phyloP scores from a whole-genome alignment of 2,797 vertebrate species.

The Babyrousa celebensis region DNA sequence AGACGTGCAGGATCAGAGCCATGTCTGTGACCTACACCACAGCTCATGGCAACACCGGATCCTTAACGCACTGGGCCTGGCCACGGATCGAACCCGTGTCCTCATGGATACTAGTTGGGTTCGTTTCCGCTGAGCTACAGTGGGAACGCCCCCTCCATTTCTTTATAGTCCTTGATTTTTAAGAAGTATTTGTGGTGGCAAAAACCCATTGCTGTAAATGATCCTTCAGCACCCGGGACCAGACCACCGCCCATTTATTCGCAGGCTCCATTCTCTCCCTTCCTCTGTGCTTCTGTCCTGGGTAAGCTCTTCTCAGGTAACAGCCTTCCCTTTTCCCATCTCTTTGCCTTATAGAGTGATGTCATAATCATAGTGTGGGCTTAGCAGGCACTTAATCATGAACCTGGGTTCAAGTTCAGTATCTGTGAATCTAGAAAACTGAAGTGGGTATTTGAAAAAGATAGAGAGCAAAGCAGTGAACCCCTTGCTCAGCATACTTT shows the following conservation, averaged over 20 bases:
- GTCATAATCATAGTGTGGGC: not conserved
- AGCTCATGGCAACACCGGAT: too few species aligned
- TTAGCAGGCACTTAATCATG: not conserved
- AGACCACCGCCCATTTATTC: accelerated
- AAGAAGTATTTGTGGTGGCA: not conserved
- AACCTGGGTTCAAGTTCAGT: not conserved
- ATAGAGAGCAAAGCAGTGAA: not conserved
- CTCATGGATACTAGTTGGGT: too few species aligned
- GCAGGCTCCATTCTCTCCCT: not conserved
- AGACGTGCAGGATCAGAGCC: too few species aligned
- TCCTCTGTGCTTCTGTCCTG: not conserved
- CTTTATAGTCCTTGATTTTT: not conserved
- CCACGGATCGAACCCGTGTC: too few species aligned
- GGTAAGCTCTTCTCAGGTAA: not conserved
- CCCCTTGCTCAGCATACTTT: not conserved
- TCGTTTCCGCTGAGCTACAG: too few species aligned
- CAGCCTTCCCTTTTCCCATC: not conserved
- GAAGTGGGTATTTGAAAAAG: not conserved
- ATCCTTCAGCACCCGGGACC: not conserved
- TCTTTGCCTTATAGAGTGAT: not conserved
- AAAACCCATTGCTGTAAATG: not conserved
- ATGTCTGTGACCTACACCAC: too few species aligned
- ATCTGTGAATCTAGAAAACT: not conserved
- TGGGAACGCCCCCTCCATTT: not conserved
- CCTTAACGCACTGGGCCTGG: too few species aligned